phyloP scores from a whole-genome alignment of 2,888 invertebrate genomes.

The Volucella bombylans region DNA sequence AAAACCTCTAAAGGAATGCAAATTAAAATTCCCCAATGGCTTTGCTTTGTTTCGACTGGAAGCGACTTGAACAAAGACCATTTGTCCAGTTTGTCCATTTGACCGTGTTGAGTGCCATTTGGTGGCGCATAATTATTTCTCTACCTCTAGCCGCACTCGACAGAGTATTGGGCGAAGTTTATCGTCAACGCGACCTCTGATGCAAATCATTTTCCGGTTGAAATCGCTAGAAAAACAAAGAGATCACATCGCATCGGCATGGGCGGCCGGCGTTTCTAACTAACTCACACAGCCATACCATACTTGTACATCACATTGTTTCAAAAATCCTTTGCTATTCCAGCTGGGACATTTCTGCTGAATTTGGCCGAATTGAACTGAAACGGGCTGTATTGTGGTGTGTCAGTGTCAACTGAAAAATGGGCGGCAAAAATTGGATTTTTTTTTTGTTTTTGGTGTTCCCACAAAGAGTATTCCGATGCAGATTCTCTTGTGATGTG shows the following conservation, averaged over 20 bases:
- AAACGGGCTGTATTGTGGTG: too few species aligned
- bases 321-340: constrained; percentile 13
- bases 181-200: constrained; percentile 25
- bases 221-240: constrained; percentile 40
- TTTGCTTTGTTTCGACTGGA: constrained; percentile 30
- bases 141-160: constrained; percentile 14
- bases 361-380: constrained; percentile 42
- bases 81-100: constrained; percentile 38
- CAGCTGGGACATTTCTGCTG: constrained; percentile 31
- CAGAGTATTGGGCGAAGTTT: background rate
- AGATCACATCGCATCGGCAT: constrained; percentile 15
- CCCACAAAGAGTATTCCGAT: constrained; percentile 48
- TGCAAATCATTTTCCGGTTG: constrained; percentile 68
- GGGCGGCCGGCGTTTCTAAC: constrained; percentile 16
- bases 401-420: constrained; percentile 21
- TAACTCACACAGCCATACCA: constrained; percentile 32
- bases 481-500: too few species aligned
- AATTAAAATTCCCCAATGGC: constrained; percentile 44
- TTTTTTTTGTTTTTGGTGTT: background rate
- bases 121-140: constrained; percentile 58
- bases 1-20: constrained; percentile 39
- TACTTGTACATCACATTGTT: constrained; percentile 7
- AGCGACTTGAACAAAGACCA: background rate
- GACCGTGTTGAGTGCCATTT: constrained; percentile 29
- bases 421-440: constrained; percentile 15